Conservation (phyloP, 2,888 invertebrate species). For the Cosmorhoe ocellata region DNA sequence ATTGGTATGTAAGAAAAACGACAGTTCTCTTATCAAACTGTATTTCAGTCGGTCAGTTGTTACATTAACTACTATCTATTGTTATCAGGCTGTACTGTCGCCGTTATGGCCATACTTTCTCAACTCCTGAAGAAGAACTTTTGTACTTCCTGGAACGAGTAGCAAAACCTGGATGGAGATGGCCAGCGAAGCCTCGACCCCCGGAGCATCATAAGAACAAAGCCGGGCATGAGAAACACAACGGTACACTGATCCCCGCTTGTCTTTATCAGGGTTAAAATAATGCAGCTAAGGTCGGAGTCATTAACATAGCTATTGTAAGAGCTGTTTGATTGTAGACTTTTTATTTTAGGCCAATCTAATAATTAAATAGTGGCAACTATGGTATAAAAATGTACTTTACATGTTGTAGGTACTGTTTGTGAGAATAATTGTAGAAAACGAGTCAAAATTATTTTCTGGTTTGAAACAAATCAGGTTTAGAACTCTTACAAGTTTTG, state of each 20-base stretch:
- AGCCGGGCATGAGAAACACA: conserved; percentile 67
- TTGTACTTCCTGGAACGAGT: conserved; percentile 90
- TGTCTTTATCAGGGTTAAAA: background rate
- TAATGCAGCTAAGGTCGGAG: background rate
- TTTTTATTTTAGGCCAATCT: too few species aligned
- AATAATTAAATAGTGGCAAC: too few species aligned
- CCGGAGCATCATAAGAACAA: conserved; percentile 86
- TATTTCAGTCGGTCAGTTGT: too few species aligned
- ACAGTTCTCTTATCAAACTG: background rate
- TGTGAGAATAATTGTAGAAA: too few species aligned
- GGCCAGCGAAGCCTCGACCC: conserved; percentile 87
- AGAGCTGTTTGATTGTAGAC: too few species aligned
- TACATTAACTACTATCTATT: background rate
- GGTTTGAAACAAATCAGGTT: too few species aligned
- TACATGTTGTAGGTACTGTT: too few species aligned
- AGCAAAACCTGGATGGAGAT: conserved; percentile 91
- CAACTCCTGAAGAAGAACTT: conserved; percentile 88
- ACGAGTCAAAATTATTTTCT: too few species aligned
- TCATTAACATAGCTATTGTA: too few species aligned
- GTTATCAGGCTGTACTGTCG: conserved; percentile 88
- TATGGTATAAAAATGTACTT: too few species aligned
- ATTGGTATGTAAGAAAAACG: conserved; percentile 84
- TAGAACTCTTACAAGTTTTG: too few species aligned
- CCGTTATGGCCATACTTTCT: conserved; percentile 86
- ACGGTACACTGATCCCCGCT: conserved; percentile 40